These are phyloP conservation scores for Drosophila subquinaria DNA, from an alignment of 2,888 invertebrate genomes.

Conservation along the genomic window DNA sequence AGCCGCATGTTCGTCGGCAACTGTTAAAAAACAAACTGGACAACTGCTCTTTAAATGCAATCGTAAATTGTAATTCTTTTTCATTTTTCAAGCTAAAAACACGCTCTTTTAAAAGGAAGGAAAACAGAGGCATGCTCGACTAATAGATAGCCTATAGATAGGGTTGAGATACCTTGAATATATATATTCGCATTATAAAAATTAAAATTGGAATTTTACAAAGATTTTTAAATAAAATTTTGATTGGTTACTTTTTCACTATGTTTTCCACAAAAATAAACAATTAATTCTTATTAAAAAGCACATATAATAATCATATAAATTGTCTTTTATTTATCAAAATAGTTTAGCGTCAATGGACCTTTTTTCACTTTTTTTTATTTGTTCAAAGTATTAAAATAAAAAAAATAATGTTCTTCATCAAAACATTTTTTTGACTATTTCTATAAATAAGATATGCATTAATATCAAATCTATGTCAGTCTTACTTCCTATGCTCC, in stretches of 20 bases:
- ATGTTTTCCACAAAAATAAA: too few species aligned
- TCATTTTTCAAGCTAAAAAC: neutral
- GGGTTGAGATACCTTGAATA: neutral
- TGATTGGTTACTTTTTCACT: too few species aligned
- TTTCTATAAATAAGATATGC: neutral
- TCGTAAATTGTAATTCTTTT: slow-evolving; percentile 16
- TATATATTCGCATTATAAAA: neutral
- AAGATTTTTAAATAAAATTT: too few species aligned
- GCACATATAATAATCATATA: too few species aligned
- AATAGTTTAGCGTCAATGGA: too few species aligned
- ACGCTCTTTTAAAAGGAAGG: slow-evolving; percentile 1
- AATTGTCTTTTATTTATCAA: too few species aligned
- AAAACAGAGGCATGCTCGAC: neutral
- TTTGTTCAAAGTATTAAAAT: too few species aligned
- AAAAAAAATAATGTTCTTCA: too few species aligned
- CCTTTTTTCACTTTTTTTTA: too few species aligned
- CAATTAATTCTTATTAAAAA: too few species aligned
- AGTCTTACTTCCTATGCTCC: neutral
- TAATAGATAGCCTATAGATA: neutral
- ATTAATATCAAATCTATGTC: neutral
- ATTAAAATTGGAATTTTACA: too few species aligned
- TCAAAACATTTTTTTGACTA: too few species aligned
- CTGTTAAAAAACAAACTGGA: slow-evolving; percentile 39
- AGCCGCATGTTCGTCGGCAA: slow-evolving; percentile 26
- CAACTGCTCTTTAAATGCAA: slow-evolving; percentile 36